These are phyloP conservation scores for Pimephales promelas DNA, from an alignment of 2,113 vertebrate species.

Conservation along the genomic window DNA sequence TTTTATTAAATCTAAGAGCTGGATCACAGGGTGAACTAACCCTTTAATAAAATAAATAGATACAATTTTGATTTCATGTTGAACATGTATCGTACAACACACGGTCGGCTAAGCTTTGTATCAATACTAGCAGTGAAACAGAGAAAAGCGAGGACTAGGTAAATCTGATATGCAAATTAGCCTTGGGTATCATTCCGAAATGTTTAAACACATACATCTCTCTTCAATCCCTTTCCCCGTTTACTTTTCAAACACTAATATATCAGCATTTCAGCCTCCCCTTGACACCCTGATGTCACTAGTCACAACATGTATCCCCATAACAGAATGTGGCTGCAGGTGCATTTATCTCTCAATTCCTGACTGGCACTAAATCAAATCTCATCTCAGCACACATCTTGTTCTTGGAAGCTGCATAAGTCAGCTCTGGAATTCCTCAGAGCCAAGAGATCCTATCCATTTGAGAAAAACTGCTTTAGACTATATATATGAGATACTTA, in stretches of 20 bases:
- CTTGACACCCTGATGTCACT: neutral
- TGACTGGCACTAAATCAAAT: conserved; percentile 35
- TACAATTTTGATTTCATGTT: no score
- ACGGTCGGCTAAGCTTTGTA: no score
- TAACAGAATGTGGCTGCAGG: conserved; percentile 8
- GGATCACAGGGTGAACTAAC: no score
- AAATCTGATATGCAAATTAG: neutral
- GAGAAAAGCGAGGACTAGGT: neutral
- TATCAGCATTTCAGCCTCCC: conserved; percentile 8
- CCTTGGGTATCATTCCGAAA: neutral
- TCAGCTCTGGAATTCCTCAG: neutral
- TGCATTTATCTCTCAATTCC: conserved; percentile 25
- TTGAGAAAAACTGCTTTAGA: neutral
- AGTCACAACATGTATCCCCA: conserved; percentile 22
- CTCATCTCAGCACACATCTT: conserved; percentile 14
- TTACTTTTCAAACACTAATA: conserved; percentile 27
- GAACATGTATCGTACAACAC: no score
- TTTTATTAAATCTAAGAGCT: no score
- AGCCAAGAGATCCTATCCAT: neutral
- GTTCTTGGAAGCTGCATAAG: neutral
- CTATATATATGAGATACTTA: neutral
- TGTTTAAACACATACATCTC: neutral
- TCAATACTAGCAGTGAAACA: no score
- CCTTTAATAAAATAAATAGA: no score
- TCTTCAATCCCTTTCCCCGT: neutral